phyloP scores from a whole-genome alignment of 1,140 invertebrate species.

The Orussus abietinus region DNA sequence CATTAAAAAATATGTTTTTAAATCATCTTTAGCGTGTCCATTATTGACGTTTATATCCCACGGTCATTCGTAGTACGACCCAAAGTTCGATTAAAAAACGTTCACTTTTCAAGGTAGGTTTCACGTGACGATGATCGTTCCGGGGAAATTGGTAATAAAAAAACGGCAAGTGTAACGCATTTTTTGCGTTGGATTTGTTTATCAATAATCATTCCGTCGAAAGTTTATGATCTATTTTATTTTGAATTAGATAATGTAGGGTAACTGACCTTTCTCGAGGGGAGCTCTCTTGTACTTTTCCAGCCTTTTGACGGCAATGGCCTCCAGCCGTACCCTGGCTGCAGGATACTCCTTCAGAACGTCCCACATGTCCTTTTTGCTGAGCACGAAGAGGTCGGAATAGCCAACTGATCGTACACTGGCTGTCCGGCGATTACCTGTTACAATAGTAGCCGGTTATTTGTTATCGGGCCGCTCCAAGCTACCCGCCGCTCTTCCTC shows the following conservation, averaged over 20 bases:
- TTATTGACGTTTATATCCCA: too few relatives aligned
- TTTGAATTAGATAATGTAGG: conserved; percentile 10
- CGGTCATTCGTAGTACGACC: too few relatives aligned
- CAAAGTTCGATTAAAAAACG: too few relatives aligned
- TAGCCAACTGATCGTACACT: conserved; percentile 96
- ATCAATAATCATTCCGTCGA: too few relatives aligned
- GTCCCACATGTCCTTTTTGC: conserved; percentile 99
- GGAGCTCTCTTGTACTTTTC: conserved; percentile 94
- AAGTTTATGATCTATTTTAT: too few relatives aligned
- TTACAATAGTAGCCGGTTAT: conserved; percentile 53
- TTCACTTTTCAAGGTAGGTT: too few relatives aligned
- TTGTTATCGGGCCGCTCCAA: conserved; percentile 45
- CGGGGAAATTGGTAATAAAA: too few relatives aligned
- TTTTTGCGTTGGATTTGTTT: too few relatives aligned
- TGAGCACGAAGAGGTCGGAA: conserved; percentile 96
- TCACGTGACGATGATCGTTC: too few relatives aligned
- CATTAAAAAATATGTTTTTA: too few relatives aligned
- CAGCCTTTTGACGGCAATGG: conserved; percentile 93
- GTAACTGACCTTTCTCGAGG: conserved; percentile 75
- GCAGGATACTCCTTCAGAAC: conserved; percentile 98
- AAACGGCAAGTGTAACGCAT: too few relatives aligned
- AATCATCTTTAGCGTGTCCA: too few relatives aligned
- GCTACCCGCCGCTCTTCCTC: conserved; percentile 15
- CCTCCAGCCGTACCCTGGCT: conserved; percentile 91
- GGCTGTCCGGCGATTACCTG: conserved; percentile 94